These are phyloP conservation scores for Ectemnius cavifrons DNA, from an alignment of 2,888 invertebrate genomes.

Conservation along the genomic window DNA sequence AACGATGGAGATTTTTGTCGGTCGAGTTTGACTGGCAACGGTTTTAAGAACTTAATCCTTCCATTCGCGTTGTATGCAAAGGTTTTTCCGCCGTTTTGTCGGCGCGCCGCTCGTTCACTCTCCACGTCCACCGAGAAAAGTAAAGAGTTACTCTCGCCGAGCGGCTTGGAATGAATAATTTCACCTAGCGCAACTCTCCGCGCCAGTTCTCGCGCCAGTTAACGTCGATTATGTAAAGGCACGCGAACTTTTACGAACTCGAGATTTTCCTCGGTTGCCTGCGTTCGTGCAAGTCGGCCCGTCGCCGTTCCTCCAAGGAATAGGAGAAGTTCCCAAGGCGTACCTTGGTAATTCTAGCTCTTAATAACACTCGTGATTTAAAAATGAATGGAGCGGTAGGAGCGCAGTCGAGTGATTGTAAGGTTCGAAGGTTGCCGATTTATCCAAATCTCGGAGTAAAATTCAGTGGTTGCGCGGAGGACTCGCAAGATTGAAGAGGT, in stretches of 20 bases:
- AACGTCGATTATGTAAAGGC: constrained; percentile 14
- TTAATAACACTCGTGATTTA: constrained; percentile 1
- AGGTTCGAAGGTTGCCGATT: too few species aligned
- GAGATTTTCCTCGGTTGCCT: constrained; percentile 1
- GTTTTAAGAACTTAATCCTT: not conserved
- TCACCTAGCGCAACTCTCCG: not conserved
- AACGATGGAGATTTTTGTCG: too few species aligned
- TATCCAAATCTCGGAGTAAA: too few species aligned
- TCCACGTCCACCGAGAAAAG: not conserved
- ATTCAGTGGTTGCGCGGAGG: too few species aligned
- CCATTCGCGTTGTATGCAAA: constrained; percentile 1
- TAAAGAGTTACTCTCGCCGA: not conserved
- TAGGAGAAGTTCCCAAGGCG: not conserved
- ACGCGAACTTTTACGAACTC: constrained; percentile 5
- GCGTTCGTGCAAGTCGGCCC: too few species aligned
- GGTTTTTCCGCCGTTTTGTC: constrained; percentile 15
- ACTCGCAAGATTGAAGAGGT: too few species aligned
- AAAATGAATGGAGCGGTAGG: too few species aligned
- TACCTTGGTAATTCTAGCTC: not conserved
- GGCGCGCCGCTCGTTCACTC: constrained; percentile 2
- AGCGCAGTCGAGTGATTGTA: too few species aligned
- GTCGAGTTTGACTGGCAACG: not conserved
- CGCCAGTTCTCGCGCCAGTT: not conserved
- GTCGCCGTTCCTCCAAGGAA: too few species aligned
- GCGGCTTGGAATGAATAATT: constrained; percentile 8